phyloP scores from a whole-genome alignment of 1,140 invertebrate genomes.

The Oppia nitens region DNA sequence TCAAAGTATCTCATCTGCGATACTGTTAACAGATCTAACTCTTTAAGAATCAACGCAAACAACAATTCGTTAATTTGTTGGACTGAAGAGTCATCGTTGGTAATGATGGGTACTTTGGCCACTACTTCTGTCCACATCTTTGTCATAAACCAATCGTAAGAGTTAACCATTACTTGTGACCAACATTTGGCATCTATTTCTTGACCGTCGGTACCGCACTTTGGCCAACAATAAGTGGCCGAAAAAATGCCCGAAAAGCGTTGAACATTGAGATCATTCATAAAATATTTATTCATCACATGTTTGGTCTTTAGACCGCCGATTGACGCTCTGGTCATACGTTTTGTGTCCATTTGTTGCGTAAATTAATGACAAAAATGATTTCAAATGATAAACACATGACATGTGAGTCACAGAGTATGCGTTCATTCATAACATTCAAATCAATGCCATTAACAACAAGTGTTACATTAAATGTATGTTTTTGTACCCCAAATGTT shows the following conservation, averaged over 20 bases:
- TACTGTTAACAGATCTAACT: not conserved
- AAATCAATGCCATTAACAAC: too few relatives aligned
- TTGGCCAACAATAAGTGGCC: not conserved
- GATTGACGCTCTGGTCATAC: too few relatives aligned
- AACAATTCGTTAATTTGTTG: not conserved
- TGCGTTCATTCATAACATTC: too few relatives aligned
- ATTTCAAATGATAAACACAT: too few relatives aligned
- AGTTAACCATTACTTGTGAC: not conserved
- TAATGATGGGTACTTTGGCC: not conserved
- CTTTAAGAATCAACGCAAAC: not conserved
- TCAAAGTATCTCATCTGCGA: not conserved
- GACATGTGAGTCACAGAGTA: too few relatives aligned
- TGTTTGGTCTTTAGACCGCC: too few relatives aligned
- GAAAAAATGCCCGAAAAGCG: not conserved
- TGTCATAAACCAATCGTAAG: not conserved
- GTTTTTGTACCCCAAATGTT: too few relatives aligned
- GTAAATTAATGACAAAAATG: too few relatives aligned
- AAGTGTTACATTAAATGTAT: too few relatives aligned
- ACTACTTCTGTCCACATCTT: not conserved
- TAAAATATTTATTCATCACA: not conserved
- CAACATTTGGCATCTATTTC: not conserved
- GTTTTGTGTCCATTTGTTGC: too few relatives aligned
- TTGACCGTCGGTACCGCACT: not conserved
- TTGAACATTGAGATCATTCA: not conserved
- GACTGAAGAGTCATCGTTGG: not conserved